These are phyloP conservation scores for Canis aureus DNA, from an alignment of 2,113 vertebrate species.

Conservation along the genomic window DNA sequence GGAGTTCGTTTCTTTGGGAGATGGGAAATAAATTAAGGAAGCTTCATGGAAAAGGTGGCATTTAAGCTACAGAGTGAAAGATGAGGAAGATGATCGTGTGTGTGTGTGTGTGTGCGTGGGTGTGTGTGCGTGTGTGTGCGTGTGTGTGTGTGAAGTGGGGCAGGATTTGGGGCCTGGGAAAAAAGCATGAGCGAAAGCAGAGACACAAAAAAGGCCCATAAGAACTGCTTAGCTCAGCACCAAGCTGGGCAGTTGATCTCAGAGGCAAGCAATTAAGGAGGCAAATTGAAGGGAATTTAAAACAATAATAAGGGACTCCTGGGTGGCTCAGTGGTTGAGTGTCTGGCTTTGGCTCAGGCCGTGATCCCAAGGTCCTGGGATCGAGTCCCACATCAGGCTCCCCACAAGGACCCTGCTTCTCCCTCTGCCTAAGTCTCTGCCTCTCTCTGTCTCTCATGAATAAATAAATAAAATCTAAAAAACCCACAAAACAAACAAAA, in stretches of 20 bases:
- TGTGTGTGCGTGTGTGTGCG: not conserved
- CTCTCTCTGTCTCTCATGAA: too few relatives aligned
- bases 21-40: not conserved
- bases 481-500: not conserved
- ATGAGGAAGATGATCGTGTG: not conserved
- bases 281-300: not conserved
- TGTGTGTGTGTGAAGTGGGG: too few relatives aligned
- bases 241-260: accelerated
- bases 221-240: not conserved
- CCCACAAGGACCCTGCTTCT: too few relatives aligned
- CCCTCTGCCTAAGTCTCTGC: too few relatives aligned
- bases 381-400: too few relatives aligned
- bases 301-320: not conserved
- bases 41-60: not conserved
- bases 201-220: not conserved
- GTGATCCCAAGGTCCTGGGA: too few relatives aligned
- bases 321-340: too few relatives aligned
- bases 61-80: not conserved
- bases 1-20: not conserved
- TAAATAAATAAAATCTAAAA: too few relatives aligned
- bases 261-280: not conserved
- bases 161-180: not conserved
- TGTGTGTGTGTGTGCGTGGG: not conserved
- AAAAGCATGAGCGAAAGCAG: not conserved
- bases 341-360: too few relatives aligned